These are phyloP conservation scores for Musca domestica DNA, from an alignment of 1,140 invertebrate species.

Conservation along the genomic window DNA sequence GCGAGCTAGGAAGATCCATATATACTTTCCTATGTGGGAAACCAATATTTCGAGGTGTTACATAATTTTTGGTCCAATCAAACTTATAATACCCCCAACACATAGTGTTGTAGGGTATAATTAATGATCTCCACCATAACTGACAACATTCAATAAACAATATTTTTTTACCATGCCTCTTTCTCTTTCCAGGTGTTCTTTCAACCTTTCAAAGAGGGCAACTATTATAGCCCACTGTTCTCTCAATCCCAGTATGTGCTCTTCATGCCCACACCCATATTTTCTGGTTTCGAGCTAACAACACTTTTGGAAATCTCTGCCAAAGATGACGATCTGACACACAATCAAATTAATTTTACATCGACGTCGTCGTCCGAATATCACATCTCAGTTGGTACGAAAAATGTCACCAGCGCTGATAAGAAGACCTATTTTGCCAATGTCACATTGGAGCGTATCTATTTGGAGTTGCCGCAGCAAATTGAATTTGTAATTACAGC, in stretches of 20 bases:
- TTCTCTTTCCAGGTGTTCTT: slow-evolving; percentile 21
- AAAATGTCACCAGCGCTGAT: slow-evolving; percentile 1
- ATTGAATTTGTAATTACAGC: slow-evolving; percentile 16
- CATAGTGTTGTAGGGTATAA: no score
- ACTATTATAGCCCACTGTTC: slow-evolving; percentile 19
- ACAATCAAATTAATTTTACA: slow-evolving; percentile 22
- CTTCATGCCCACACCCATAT: slow-evolving; percentile 20
- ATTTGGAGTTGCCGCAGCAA: slow-evolving; percentile 1
- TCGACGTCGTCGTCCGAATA: background rate
- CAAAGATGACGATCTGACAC: slow-evolving; percentile 17
- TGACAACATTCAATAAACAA: background rate
- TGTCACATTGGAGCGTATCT: slow-evolving; percentile 11
- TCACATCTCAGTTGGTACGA: slow-evolving; percentile 17
- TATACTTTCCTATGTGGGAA: no score
- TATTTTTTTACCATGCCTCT: no score
- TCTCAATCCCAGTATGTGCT: background rate
- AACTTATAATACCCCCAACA: no score
- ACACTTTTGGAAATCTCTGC: slow-evolving; percentile 2
- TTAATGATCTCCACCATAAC: background rate
- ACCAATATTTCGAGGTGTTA: no score
- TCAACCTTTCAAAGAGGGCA: slow-evolving; percentile 22
- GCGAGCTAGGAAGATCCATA: no score
- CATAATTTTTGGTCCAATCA: no score
- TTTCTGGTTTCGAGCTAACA: slow-evolving; percentile 24
- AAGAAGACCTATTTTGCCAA: slow-evolving; percentile 23